Percentiles rank a stretch among this genome's conserved stretches.
These are phyloP conservation scores for Saccostrea echinata DNA, from an alignment of 1,140 invertebrate species.

Conservation along the genomic window DNA sequence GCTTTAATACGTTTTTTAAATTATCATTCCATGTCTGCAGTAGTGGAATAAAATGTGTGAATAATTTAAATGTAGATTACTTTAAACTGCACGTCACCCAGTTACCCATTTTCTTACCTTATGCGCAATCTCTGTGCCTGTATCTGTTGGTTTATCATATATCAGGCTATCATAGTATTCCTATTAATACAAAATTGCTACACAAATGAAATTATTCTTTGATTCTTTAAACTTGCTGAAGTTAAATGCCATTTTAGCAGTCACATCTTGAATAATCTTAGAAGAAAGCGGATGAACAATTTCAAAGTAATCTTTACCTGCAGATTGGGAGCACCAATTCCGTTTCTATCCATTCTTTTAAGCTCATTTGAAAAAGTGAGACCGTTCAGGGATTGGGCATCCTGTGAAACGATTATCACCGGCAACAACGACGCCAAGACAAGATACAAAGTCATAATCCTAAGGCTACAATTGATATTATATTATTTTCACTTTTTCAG, in stretches of 20 bases:
- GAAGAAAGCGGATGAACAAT: background rate
- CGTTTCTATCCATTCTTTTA: constrained; percentile 8
- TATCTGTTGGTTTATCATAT: constrained; percentile 5
- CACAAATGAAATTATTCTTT: background rate
- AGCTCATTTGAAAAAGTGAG: constrained; percentile 1
- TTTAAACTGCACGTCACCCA: background rate
- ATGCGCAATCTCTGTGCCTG: background rate
- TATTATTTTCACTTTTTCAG: background rate
- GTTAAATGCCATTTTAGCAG: background rate
- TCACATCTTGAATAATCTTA: background rate
- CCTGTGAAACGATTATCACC: background rate
- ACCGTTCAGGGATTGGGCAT: background rate
- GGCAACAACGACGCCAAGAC: background rate
- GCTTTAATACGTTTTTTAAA: too few relatives aligned
- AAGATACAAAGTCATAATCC: background rate
- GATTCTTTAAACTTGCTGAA: too few relatives aligned
- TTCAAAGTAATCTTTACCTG: background rate
- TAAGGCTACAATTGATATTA: background rate
- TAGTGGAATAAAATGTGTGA: too few relatives aligned
- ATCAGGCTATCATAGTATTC: background rate
- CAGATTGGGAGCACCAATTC: constrained; percentile 2
- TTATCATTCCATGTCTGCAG: too few relatives aligned
- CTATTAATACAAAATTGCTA: background rate
- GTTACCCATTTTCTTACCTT: background rate
- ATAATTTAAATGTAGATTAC: too few relatives aligned